A percentile compares a stretch with the other conserved stretches of the same genome.
Evolutionary conservation across 2,888 invertebrate genomes (phyloP).

Genomic region (Dinocampus coccinellae): DNA sequence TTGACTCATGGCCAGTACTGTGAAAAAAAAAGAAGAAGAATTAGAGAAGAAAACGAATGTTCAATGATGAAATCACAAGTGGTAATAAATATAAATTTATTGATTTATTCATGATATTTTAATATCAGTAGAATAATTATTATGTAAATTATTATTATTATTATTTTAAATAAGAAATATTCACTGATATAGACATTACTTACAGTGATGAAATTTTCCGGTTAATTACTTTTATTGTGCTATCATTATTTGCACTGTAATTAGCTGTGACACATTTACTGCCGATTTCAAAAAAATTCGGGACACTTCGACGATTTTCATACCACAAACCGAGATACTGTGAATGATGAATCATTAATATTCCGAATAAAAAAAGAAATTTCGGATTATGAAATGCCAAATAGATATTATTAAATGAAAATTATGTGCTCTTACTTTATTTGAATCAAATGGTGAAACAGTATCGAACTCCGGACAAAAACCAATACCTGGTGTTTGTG

Average conservation of each 20-base stretch:
- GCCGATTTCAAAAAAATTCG: slow-evolving; percentile 73
- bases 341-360: slow-evolving; percentile 46
- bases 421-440: background rate
- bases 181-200: too few relatives aligned
- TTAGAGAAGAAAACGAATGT: too few relatives aligned
- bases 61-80: too few relatives aligned
- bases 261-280: slow-evolving; percentile 82
- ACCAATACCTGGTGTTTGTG: background rate
- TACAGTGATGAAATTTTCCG: slow-evolving; percentile 69
- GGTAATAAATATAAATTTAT: too few relatives aligned
- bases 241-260: slow-evolving; percentile 72
- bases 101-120: too few relatives aligned
- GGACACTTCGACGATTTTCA: slow-evolving; percentile 81
- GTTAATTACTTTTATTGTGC: slow-evolving; percentile 68
- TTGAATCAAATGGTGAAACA: background rate
- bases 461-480: background rate
- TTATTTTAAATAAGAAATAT: too few relatives aligned
- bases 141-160: too few relatives aligned
- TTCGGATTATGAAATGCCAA: background rate
- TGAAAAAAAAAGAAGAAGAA: slow-evolving; percentile 38
- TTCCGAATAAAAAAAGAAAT: background rate
- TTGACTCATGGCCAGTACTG: slow-evolving; percentile 73
- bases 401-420: background rate
- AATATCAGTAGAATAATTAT: slow-evolving; percentile 19
- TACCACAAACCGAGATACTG: slow-evolving; percentile 85